Percentiles rank a stretch among this genome's conserved stretches.
phyloP scores from a whole-genome alignment of 1,140 invertebrate species.

The Nixonia krombeini region DNA sequence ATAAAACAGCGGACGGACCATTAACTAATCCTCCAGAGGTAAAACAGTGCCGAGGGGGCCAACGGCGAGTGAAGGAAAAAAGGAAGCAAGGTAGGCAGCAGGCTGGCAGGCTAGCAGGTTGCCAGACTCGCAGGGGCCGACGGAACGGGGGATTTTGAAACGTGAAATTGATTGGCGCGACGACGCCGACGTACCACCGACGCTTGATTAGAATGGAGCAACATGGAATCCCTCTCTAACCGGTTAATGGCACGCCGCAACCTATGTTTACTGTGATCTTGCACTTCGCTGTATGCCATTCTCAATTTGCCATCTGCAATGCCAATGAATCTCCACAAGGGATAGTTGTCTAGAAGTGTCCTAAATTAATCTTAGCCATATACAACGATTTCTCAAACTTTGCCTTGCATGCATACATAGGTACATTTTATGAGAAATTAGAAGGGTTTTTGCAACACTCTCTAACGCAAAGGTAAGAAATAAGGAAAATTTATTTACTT shows the following conservation, averaged over 20 bases:
- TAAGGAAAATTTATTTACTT: too few species aligned
- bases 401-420: too few species aligned
- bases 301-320: constrained; percentile 67
- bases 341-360: constrained; percentile 31
- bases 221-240: constrained; percentile 71
- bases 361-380: too few species aligned
- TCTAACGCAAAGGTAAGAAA: too few species aligned
- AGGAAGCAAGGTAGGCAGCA: constrained; percentile 35
- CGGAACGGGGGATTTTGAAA: constrained; percentile 59
- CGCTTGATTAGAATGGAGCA: constrained; percentile 70
- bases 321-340: constrained; percentile 59
- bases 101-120: constrained; percentile 24
- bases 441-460: too few species aligned
- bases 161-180: constrained; percentile 67
- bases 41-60: constrained; percentile 53
- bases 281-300: constrained; percentile 62
- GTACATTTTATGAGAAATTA: too few species aligned
- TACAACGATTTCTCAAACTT: too few species aligned
- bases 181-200: constrained; percentile 50
- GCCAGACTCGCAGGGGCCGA: not conserved
- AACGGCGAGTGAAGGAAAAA: constrained; percentile 27
- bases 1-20: constrained; percentile 67
- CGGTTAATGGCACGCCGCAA: constrained; percentile 69
- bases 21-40: constrained; percentile 67
- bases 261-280: constrained; percentile 70